Conservation (phyloP, 2,888 invertebrate species). For the Rhabditoides inermis region DNA sequence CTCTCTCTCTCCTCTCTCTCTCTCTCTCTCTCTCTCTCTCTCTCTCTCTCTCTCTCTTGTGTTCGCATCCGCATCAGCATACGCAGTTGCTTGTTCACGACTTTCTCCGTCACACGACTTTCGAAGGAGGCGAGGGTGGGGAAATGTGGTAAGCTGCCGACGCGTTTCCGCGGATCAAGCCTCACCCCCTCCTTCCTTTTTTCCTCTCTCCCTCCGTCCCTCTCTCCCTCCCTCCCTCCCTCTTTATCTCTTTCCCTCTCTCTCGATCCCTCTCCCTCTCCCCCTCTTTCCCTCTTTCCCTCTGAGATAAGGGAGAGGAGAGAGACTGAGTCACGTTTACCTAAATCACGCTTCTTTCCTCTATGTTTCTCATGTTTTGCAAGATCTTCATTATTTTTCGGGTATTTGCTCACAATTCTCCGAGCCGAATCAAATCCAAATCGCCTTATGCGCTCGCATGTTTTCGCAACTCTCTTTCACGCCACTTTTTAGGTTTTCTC, state of each 20-base stretch:
- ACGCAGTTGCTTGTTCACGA: no score
- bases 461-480: no score
- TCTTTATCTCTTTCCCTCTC: conserved; percentile 4
- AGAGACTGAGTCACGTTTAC: background rate
- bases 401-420: background rate
- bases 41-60: conserved; percentile 4
- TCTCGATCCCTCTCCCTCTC: conserved; percentile 1
- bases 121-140: no score
- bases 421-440: no score
- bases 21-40: conserved; percentile 3
- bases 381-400: conserved; percentile 10
- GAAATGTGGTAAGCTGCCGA: no score
- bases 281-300: background rate
- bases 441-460: no score
- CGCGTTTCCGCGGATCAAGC: conserved; percentile 10
- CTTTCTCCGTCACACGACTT: no score
- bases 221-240: conserved; percentile 4
- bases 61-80: no score
- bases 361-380: background rate
- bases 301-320: no score
- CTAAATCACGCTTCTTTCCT: conserved; percentile 1
- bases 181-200: conserved; percentile 1
- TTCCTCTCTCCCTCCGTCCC: conserved; percentile 3
- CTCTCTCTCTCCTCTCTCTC: conserved; percentile 1
- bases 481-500: no score